phyloP scores from a whole-genome alignment of 2,888 invertebrate genomes.

The Adineta ricciae region DNA sequence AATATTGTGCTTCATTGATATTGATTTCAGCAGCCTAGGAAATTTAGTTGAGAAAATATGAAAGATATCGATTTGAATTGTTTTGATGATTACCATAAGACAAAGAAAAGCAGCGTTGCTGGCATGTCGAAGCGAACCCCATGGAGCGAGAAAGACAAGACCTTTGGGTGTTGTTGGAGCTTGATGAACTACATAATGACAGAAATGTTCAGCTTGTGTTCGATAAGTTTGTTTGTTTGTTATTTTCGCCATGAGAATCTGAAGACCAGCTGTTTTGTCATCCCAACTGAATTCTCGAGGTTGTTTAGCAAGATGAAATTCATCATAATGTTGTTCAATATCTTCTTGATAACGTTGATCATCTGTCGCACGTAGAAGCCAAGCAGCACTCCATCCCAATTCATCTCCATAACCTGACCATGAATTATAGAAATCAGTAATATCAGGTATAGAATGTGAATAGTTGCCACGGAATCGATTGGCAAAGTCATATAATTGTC shows the following conservation, averaged over 20 bases:
- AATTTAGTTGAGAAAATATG: background rate
- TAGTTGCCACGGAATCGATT: slow-evolving; percentile 34
- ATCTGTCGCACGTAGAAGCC: slow-evolving; percentile 41
- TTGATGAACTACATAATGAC: slow-evolving; percentile 30
- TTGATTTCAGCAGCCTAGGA: slow-evolving; percentile 39
- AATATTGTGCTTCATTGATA: slow-evolving; percentile 37
- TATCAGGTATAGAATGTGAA: slow-evolving; percentile 53
- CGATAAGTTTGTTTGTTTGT: slow-evolving; percentile 38
- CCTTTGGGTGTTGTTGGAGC: slow-evolving; percentile 41
- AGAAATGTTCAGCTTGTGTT: slow-evolving; percentile 37
- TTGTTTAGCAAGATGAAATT: background rate
- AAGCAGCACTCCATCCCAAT: slow-evolving; percentile 40
- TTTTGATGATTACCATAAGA: background rate
- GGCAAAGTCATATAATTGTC: slow-evolving; percentile 55
- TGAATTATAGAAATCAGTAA: slow-evolving; percentile 52
- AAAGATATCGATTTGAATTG: no score
- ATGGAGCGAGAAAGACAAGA: slow-evolving; percentile 40
- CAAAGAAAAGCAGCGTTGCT: slow-evolving; percentile 34
- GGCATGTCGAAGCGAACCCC: slow-evolving; percentile 43
- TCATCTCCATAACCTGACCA: slow-evolving; percentile 40
- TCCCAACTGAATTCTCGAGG: background rate
- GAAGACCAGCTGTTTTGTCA: slow-evolving; percentile 37
- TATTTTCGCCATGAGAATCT: slow-evolving; percentile 36
- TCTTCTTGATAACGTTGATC: slow-evolving; percentile 37
- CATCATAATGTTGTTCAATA: slow-evolving; percentile 37